These are phyloP conservation scores for Actinia tenebrosa DNA, from an alignment of 64 coral and sea anemone species.

Conservation along the genomic window DNA sequence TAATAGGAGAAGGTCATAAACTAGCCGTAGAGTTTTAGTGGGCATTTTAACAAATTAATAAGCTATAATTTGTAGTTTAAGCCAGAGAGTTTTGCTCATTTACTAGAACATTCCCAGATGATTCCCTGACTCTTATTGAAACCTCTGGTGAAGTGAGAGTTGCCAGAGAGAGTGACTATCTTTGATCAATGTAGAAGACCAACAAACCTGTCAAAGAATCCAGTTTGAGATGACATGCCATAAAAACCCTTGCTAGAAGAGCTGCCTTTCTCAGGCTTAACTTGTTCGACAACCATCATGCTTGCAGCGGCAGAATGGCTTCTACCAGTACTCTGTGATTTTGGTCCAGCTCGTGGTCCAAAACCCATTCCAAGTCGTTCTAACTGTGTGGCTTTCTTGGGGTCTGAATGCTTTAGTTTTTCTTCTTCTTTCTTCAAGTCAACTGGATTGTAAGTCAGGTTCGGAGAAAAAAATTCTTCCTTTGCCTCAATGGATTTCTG, in stretches of 20 bases:
- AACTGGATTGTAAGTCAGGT: conserved; percentile 72
- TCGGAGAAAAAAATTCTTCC: conserved; percentile 75
- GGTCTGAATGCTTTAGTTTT: conserved; percentile 75
- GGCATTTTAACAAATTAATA: too few species aligned
- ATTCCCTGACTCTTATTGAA: too few species aligned
- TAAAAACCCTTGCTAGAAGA: conserved; percentile 62
- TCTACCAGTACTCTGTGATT: conserved; percentile 51
- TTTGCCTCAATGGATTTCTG: conserved; percentile 58
- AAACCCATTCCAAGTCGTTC: conserved; percentile 85
- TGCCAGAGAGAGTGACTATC: too few species aligned
- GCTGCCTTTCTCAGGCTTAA: conserved; percentile 49
- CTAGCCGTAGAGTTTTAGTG: too few species aligned
- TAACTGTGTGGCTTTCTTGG: conserved; percentile 92
- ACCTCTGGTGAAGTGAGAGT: too few species aligned
- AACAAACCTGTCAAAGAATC: conserved; percentile 88
- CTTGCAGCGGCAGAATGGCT: conserved; percentile 92
- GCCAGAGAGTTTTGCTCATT: too few species aligned
- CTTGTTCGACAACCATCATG: conserved; percentile 86
- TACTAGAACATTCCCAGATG: too few species aligned
- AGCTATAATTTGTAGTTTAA: too few species aligned
- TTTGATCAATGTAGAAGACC: not conserved
- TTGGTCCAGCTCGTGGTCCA: conserved; percentile 26
- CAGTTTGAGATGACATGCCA: conserved; percentile 55
- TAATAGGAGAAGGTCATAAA: too few species aligned
- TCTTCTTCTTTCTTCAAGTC: conserved; percentile 94